Base-by-base conservation (phyloP, 2,888 invertebrate genomes). In the Synergus gifuensis region DNA sequence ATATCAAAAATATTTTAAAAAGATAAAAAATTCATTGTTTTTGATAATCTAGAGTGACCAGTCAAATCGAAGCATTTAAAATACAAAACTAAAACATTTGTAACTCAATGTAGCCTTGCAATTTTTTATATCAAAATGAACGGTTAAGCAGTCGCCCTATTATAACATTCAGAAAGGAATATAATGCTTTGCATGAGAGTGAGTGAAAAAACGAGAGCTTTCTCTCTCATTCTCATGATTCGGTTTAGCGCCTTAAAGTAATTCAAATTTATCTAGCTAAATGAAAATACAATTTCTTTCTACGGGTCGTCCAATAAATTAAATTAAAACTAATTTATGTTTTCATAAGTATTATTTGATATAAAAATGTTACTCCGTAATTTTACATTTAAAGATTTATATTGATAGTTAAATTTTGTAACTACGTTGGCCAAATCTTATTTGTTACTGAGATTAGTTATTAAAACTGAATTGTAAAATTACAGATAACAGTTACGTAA, bases 191-290 rank as follows among this genome's bases (percentile, higher is more conserved):
- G 9, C 54, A 73, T 58, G 11, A 73, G 49, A 73, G 28, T 73
- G n/a, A 36, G 54, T 14, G 46, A n/a, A 12, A 58, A 73, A 36
- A 36, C 49, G 7, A 11, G 1, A 36, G 54, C 54, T 28, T 73
- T 73, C n/a, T 54, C 49, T 54, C 36, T 54, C 54, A 73, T 73
- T 73, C 49, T 73, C 12, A 73, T 73, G 40, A 9, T 12, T 18
- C 7, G 36, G 36, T 36, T 36, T 36, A 36, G 5, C 36, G 5
- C 36, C 36, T 36, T 36, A 36, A 36, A 36, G 36, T 1, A 62
- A 28, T 62, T 28, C 4, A 28, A 62, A n/a, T 36, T 49, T 36
- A 16, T 16, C 7, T 16, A 12, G 12, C 14, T 14, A 62, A 14
- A 18, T 62, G 11, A 62, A 28, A 28, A 62, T 5, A 4, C 5